Percentiles rank a stretch among this genome's conserved stretches.
Evolutionary conservation across 2,797 vertebrate species (phyloP).

Genomic region (Microctenopoma steveboyesi): DNA sequence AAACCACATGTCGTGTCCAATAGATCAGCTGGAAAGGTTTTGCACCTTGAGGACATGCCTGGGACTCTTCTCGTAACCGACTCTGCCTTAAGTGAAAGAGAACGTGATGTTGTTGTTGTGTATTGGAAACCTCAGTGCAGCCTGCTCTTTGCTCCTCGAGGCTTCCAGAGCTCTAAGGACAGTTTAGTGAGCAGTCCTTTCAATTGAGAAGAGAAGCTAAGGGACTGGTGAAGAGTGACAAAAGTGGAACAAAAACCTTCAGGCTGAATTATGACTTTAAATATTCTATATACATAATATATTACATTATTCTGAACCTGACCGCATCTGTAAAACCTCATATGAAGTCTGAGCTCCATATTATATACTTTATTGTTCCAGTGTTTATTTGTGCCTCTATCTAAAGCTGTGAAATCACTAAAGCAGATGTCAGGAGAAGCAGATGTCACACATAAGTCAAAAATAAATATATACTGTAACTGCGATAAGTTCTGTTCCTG

Average conservation of each 20-base stretch:
- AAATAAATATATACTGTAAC: constrained; percentile 22
- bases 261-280: background rate
- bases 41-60: too few relatives aligned
- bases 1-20: too few relatives aligned
- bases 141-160: constrained; percentile 21
- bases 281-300: too few relatives aligned
- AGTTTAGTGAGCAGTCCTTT: constrained; percentile 11
- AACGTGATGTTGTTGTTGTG: too few relatives aligned
- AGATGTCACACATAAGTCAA: background rate
- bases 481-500: too few relatives aligned
- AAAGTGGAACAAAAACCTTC: background rate
- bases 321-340: background rate
- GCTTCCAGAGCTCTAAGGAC: constrained; percentile 10
- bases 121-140: background rate
- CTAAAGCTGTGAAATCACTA: background rate
- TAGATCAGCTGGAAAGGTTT: too few relatives aligned
- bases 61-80: too few relatives aligned
- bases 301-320: background rate
- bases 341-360: background rate
- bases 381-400: background rate
- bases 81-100: too few relatives aligned
- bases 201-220: background rate
- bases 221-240: background rate
- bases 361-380: background rate
- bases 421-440: constrained; percentile 9